Conservation (phyloP, 2,797 vertebrate genomes). For the Coilia nasus region DNA sequence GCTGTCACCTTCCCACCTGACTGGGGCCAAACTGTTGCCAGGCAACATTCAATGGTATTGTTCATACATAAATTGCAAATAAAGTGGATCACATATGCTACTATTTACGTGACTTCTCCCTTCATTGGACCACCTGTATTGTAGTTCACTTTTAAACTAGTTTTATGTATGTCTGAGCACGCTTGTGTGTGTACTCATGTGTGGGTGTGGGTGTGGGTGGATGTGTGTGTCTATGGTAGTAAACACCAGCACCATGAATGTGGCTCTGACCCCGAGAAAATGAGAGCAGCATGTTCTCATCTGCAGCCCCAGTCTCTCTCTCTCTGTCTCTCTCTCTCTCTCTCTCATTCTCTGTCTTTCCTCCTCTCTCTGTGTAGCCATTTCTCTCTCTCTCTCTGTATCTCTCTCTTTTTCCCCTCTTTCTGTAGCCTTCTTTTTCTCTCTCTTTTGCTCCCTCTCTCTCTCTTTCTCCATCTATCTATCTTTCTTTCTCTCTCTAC, state of each 20-base stretch:
- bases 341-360: too few species aligned
- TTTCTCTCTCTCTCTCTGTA: too few species aligned
- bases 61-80: slow-evolving; percentile 5
- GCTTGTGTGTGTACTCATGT: slow-evolving; percentile 22
- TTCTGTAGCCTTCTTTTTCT: too few species aligned
- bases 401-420: too few species aligned
- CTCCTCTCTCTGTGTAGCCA: too few species aligned
- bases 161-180: background rate
- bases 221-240: background rate
- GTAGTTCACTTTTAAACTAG: background rate
- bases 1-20: background rate
- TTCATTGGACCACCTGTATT: slow-evolving; percentile 7
- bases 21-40: background rate
- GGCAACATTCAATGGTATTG: background rate
- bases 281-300: slow-evolving; percentile 70
- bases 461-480: too few species aligned
- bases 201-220: background rate
- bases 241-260: background rate
- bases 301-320: slow-evolving; percentile 58
- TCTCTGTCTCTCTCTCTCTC: background rate
- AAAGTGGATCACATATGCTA: background rate
- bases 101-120: background rate
- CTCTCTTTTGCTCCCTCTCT: too few species aligned
- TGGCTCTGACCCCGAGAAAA: slow-evolving; percentile 59
- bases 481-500: too few species aligned